A percentile compares a stretch with the other conserved stretches of the same genome.
Conservation (phyloP, 2,113 vertebrate genomes). For the Colinus virginianus region DNA sequence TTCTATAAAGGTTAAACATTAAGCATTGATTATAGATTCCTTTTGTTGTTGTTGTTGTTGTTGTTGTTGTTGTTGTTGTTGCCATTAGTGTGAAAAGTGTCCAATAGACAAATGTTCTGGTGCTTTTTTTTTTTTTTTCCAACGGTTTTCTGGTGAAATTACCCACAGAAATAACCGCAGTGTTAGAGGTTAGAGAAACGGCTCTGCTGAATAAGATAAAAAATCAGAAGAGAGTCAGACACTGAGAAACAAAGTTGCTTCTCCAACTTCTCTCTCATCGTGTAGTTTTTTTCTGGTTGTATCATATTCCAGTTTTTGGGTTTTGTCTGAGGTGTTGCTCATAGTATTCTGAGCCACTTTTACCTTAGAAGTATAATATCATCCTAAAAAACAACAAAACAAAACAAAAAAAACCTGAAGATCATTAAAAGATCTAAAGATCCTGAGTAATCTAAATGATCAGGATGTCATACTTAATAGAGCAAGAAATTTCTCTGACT, state of each 20-base stretch:
- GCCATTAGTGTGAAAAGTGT: constrained; percentile 9
- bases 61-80: neutral
- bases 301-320: neutral
- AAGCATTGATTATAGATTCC: constrained; percentile 4
- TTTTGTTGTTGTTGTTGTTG: no score
- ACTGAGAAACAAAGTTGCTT: constrained; percentile 14
- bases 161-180: neutral
- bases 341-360: neutral
- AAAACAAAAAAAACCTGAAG: no score
- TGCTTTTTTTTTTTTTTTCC: neutral
- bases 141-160: constrained; percentile 23
- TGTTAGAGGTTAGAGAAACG: constrained; percentile 10
- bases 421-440: neutral
- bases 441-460: neutral
- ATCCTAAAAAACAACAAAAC: neutral
- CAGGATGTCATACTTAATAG: neutral
- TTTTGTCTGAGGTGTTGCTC: neutral
- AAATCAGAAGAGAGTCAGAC: neutral
- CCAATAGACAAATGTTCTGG: neutral
- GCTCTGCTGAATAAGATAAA: neutral
- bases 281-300: neutral
- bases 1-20: neutral
- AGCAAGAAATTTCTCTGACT: neutral
- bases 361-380: neutral
- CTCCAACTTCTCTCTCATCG: neutral